These are phyloP conservation scores for Apolygus lucorum DNA, from an alignment of 1,140 invertebrate species.

Conservation along the genomic window DNA sequence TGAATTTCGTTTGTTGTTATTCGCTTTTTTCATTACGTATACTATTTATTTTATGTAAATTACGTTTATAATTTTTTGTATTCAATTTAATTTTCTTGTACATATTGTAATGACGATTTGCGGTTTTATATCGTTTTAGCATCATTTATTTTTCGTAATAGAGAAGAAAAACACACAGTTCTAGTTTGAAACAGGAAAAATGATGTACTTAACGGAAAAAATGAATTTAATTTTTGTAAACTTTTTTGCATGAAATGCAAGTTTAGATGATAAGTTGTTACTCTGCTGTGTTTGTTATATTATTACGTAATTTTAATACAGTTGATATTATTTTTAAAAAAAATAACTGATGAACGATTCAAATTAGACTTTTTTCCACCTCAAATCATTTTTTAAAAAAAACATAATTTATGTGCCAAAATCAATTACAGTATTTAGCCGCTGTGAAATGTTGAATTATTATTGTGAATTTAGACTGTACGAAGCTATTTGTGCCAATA, in stretches of 20 bases:
- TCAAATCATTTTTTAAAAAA: neutral
- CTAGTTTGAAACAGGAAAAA: neutral
- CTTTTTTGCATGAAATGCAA: constrained; percentile 7
- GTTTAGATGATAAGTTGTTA: constrained; percentile 10
- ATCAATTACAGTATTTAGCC: constrained; percentile 24
- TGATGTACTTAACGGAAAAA: no score
- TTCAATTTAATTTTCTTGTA: no score
- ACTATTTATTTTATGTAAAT: no score
- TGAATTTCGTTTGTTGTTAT: constrained; percentile 25
- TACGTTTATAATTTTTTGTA: no score
- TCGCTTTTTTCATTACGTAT: constrained; percentile 8
- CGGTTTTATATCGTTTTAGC: no score
- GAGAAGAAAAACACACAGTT: constrained; percentile 9
- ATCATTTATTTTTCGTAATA: no score
- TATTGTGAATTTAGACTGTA: constrained; percentile 27
- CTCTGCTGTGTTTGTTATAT: constrained; percentile 15
- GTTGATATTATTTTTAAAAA: constrained; percentile 18
- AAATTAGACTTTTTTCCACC: constrained; percentile 1
- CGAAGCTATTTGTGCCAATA: constrained; percentile 26
- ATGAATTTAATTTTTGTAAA: neutral
- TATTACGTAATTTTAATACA: constrained; percentile 15
- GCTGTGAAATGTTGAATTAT: constrained; percentile 27
- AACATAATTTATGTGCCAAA: constrained; percentile 26
- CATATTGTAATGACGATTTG: no score
- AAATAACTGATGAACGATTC: constrained; percentile 13